A percentile compares a stretch with the other conserved stretches of the same genome.
Conservation (phyloP, 2,113 vertebrate species). For the Rhinichthys klamathensis region DNA sequence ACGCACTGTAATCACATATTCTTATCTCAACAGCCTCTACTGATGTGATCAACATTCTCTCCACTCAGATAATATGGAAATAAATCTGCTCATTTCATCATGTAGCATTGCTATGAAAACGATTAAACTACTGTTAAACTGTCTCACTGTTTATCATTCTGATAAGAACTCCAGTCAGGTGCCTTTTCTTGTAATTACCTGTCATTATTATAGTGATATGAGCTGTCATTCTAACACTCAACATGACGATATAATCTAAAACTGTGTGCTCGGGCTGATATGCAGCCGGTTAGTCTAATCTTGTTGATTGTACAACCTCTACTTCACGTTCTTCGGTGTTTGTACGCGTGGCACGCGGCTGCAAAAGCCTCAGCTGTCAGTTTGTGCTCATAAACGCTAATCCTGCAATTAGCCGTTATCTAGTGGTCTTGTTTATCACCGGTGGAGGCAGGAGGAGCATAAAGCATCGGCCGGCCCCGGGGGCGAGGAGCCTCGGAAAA, state of each 20-base stretch:
- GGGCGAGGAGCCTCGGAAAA: slow-evolving; percentile 22
- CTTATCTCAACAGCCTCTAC: background rate
- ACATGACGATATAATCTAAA: background rate
- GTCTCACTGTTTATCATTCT: slow-evolving; percentile 23
- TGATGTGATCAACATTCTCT: background rate
- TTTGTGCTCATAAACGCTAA: background rate
- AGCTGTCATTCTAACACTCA: slow-evolving; percentile 18
- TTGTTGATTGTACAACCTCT: slow-evolving; percentile 3
- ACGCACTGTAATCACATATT: background rate
- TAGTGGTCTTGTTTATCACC: slow-evolving; percentile 42
- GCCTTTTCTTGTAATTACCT: slow-evolving; percentile 26
- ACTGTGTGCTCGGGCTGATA: slow-evolving; percentile 20
- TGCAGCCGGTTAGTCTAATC: background rate
- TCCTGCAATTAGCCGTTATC: slow-evolving; percentile 46
- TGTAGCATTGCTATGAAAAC: slow-evolving; percentile 9
- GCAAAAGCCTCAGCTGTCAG: background rate
- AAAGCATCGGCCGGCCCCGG: slow-evolving; percentile 21
- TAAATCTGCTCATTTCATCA: slow-evolving; percentile 1
- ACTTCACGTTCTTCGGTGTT: background rate
- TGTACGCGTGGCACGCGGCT: background rate
- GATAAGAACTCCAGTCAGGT: slow-evolving; percentile 18
- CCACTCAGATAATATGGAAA: slow-evolving; percentile 6
- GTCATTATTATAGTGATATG: slow-evolving; percentile 9
- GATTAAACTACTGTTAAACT: slow-evolving; percentile 33
- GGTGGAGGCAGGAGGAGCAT: slow-evolving; percentile 14